Conservation (phyloP, 2,888 invertebrate genomes). For the Drosophila helvetica region DNA sequence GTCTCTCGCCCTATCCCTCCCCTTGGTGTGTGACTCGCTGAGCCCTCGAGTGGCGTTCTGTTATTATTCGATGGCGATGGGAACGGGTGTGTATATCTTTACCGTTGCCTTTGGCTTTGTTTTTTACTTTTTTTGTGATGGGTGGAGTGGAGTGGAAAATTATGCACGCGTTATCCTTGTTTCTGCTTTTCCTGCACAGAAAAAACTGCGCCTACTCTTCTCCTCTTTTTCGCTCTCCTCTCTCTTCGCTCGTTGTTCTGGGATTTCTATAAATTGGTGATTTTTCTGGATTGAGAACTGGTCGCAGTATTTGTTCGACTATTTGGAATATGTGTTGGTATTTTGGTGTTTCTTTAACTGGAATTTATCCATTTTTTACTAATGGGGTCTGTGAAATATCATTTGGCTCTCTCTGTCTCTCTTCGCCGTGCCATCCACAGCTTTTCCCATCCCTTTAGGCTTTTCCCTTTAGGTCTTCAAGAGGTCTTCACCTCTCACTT, state of each 20-base stretch:
- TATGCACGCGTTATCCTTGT: neutral
- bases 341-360: neutral
- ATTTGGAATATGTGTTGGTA: neutral
- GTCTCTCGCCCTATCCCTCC: too few relatives aligned
- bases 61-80: too few relatives aligned
- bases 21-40: too few relatives aligned
- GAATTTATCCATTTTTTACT: neutral
- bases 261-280: too few relatives aligned
- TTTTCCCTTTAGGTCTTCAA: neutral
- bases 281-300: too few relatives aligned
- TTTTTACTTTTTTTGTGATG: too few relatives aligned
- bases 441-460: conserved; percentile 4
- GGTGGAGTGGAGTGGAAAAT: neutral
- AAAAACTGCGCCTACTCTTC: neutral
- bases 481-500: neutral
- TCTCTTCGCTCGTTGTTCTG: neutral
- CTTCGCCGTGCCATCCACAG: conserved; percentile 2
- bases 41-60: neutral
- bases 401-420: too few relatives aligned
- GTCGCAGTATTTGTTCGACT: neutral
- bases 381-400: too few relatives aligned
- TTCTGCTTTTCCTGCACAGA: neutral
- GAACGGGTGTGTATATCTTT: too few relatives aligned
- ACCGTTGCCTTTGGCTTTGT: too few relatives aligned
- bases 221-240: neutral